Evolutionary conservation across 2,113 vertebrate species (phyloP).

Genomic region (Lamprologus ornatipinnis): DNA sequence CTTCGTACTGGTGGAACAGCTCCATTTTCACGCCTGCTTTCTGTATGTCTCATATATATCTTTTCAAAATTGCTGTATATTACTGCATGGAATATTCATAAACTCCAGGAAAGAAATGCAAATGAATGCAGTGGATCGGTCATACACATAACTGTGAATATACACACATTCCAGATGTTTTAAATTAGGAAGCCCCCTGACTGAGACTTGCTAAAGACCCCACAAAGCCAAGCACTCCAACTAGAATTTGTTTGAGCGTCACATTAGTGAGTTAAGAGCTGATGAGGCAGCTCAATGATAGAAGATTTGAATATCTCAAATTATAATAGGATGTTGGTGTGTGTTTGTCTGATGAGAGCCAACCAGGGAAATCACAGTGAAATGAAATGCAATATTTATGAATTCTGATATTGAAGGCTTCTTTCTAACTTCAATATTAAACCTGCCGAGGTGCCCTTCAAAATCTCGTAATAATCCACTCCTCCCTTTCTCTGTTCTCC

Average conservation of each 20-base stretch:
- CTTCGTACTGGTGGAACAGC: background rate
- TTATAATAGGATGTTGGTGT: background rate
- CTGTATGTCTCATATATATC: background rate
- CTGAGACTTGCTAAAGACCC: background rate
- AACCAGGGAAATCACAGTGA: constrained; percentile 13
- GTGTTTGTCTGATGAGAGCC: constrained; percentile 15
- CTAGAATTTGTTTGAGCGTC: background rate
- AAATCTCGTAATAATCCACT: constrained; percentile 1
- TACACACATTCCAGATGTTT: background rate
- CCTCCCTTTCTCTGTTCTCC: background rate
- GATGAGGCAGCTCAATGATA: background rate
- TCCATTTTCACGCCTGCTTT: background rate
- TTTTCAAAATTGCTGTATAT: background rate
- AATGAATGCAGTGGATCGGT: background rate
- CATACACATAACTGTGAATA: background rate
- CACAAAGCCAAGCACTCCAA: background rate
- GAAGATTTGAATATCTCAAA: background rate
- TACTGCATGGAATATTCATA: background rate
- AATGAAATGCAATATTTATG: constrained; percentile 43
- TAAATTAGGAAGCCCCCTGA: background rate
- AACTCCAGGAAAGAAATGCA: background rate
- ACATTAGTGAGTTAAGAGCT: background rate
- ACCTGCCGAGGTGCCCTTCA: constrained; percentile 12
- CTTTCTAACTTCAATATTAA: constrained; percentile 26
- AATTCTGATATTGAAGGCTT: constrained; percentile 9